Base-by-base conservation (phyloP, 2,888 invertebrate genomes). In the Plagodis dolabraria region DNA sequence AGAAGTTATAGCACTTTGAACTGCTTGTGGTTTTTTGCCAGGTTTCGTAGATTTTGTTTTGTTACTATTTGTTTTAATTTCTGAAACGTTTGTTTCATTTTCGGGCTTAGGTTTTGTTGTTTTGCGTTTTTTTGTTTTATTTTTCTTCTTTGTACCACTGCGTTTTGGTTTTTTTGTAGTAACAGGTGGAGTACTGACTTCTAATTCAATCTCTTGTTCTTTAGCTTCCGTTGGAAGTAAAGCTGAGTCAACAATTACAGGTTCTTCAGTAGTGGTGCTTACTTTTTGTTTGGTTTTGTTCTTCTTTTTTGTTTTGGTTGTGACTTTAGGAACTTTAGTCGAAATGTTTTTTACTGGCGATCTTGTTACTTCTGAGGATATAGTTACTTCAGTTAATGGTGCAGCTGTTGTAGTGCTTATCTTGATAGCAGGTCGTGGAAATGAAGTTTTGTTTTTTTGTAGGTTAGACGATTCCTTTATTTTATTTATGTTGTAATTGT, bases 1-100 rank as follows among this genome's bases (percentile, higher is more conserved):
- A 0, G 96, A 95, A 8, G 95, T 94, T 0, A 96, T 93, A 0
- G 96, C 95, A 56, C 95, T 85, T 48, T 82, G 80, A 42, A 71
- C 69, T 42, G 90, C 89, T 54, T 59, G 60, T 11, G 91, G 92
- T 62, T 91, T 87, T 47, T 91, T 89, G 4, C 80, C 72, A 59
- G 82, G 85, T 67, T 89, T 89, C 22, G 80, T 80, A 12, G 86
- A 82, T 72, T 93, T 93, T 0, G 92, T 92, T 79, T 95, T 95
- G 74, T 95, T 95, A 47, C 85, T 64, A 47, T 76, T 89, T 57
- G 90, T 94, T 65, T 93, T 93, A 5, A 92, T 90, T 46, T 86
- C 82, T 47, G 83, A 72, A 10, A 86, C 62, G 57, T 77, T 73
- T 4, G 85, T 82, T 53, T 84, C 82, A 11, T 72, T 68, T 62